Evolutionary conservation across 2,888 invertebrate genomes (phyloP), one percentile per base, ranked within the genome.

Genomic region (Zygaena filipendulae): DNA sequence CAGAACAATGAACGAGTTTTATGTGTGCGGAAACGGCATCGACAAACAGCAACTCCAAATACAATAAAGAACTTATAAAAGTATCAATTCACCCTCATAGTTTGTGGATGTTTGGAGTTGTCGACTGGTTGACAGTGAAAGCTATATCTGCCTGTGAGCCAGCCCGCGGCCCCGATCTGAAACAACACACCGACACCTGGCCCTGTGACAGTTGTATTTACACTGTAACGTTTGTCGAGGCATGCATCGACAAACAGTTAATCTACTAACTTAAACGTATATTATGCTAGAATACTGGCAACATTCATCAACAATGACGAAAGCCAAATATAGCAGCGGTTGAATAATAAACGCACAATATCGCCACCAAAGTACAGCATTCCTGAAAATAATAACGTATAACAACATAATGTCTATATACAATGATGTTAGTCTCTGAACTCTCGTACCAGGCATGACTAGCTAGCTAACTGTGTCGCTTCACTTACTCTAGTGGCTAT

Each of bases 111-210:
- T 82, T 89, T 89, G 71, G 92, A 91, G 86, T 95, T 92, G 86
- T 96, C 94, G 75, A 96, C 95, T 59, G 95, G 95, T 84, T 97
- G 94, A 86, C 96, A 97, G 72, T 90, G 89, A 82, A 91, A 88
- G 83, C 89, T 95, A 87, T 97, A 97, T 72, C 92, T 91, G 70
- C 92, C 92, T 70, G 91, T 91, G 82, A 95, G 87, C 96, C 96
- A 97, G 72, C 96, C 96, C 66, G 90, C 87, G 82, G 87, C 84
- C 72, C 87, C 88, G 82, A 93, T 89, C 93, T 94, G 89, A 81
- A 87, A 88, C 80, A 81, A 80, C 63, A 74, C 48, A 56, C 70
- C 71, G 59, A 64, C 69, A 77, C 71, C 75, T 57, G 50, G 53
- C 66, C 68, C 63, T 63, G 49, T 47, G 52, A 61, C 57, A 60